Evolutionary conservation across 2,888 invertebrate species (phyloP).

Genomic region (Sialis lutaria): DNA sequence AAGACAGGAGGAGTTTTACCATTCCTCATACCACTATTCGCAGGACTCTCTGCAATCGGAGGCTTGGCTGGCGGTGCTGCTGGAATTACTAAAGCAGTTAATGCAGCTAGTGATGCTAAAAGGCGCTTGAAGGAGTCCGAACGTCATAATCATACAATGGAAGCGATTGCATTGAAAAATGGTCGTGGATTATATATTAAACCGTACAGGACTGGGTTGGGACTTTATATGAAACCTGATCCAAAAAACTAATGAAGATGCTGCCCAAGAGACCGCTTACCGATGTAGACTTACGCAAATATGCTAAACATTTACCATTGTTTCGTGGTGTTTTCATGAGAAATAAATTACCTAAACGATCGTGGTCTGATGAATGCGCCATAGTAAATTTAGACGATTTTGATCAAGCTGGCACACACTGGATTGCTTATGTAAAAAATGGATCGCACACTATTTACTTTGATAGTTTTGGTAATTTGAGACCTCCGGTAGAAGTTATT

Average conservation of each 20-base stretch:
- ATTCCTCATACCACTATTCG: slow-evolving; percentile 13
- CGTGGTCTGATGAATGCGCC: slow-evolving; percentile 13
- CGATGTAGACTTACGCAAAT: slow-evolving; percentile 11
- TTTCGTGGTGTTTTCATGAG: slow-evolving; percentile 13
- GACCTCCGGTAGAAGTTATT: slow-evolving; percentile 14
- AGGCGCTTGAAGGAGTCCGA: slow-evolving; percentile 12
- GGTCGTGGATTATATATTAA: slow-evolving; percentile 11
- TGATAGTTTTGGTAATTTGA: slow-evolving; percentile 20
- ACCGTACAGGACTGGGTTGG: slow-evolving; percentile 10
- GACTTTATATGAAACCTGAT: slow-evolving; percentile 7
- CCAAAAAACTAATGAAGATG: slow-evolving; percentile 10
- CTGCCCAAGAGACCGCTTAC: slow-evolving; percentile 12
- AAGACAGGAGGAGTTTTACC: slow-evolving; percentile 14
- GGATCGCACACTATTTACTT: slow-evolving; percentile 16
- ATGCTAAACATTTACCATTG: slow-evolving; percentile 8
- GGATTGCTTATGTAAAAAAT: slow-evolving; percentile 19
- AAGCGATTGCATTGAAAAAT: slow-evolving; percentile 13
- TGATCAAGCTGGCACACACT: slow-evolving; percentile 17
- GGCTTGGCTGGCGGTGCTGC: slow-evolving; percentile 12
- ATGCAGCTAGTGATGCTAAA: slow-evolving; percentile 11
- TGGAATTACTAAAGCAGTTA: slow-evolving; percentile 13
- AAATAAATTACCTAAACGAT: slow-evolving; percentile 9
- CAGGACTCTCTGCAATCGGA: slow-evolving; percentile 13
- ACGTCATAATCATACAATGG: slow-evolving; percentile 15
- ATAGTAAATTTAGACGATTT: slow-evolving; percentile 17